These are phyloP conservation scores for Sepiola atlantica DNA, from an alignment of 2,888 invertebrate species.

Conservation along the genomic window DNA sequence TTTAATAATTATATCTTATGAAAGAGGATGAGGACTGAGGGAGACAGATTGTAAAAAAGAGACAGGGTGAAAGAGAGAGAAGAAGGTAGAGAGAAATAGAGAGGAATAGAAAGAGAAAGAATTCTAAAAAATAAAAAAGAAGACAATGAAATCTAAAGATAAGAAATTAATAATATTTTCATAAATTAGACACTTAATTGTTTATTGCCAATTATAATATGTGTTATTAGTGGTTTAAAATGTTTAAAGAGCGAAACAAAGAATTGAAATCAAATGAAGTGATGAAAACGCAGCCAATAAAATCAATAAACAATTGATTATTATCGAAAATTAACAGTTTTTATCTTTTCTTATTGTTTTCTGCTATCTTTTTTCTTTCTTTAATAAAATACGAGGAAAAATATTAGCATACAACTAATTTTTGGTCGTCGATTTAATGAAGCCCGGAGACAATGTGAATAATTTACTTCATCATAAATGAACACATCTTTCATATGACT, in stretches of 20 bases:
- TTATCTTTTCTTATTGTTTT: not conserved
- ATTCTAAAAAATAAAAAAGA: not conserved
- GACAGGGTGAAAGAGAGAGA: not conserved
- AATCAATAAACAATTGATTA: not conserved
- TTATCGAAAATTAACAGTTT: slow-evolving; percentile 3
- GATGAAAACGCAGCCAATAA: not conserved
- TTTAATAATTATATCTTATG: no score
- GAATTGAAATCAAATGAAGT: not conserved
- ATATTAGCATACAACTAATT: not conserved
- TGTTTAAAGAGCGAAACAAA: not conserved
- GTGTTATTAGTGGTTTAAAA: not conserved
- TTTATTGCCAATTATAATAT: not conserved
- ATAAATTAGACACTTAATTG: slow-evolving; percentile 3
- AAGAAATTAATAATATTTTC: not conserved
- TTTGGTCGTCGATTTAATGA: not conserved
- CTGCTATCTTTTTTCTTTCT: not conserved
- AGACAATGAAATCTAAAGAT: not conserved
- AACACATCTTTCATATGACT: not conserved
- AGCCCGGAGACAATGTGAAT: not conserved
- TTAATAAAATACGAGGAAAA: not conserved
- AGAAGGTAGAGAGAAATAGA: not conserved
- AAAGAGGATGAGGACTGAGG: not conserved
- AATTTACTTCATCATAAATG: not conserved
- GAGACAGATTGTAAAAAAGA: not conserved
- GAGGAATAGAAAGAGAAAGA: not conserved